A percentile compares a stretch with the other conserved stretches of the same genome.
Evolutionary conservation across 2,113 vertebrate genomes (phyloP).

Genomic region (Festucalex cinctus): DNA sequence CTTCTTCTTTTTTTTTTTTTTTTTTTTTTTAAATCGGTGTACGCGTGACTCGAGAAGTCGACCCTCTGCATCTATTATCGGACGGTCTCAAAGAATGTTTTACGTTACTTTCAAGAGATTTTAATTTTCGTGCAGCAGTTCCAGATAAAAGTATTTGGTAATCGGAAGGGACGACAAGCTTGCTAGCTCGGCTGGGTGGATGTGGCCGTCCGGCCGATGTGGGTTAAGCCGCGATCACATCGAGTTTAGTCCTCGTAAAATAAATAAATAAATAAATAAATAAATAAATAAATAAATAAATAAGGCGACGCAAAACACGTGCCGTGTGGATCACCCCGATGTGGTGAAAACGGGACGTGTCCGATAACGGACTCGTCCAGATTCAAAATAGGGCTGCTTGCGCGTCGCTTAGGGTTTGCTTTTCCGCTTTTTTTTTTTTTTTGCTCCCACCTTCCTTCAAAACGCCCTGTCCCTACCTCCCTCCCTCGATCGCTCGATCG

Average conservation of each 20-base stretch:
- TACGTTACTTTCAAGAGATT: slow-evolving; percentile 1
- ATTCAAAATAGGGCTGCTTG: slow-evolving; percentile 54
- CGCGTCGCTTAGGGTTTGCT: slow-evolving; percentile 29
- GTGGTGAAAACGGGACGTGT: slow-evolving; percentile 35
- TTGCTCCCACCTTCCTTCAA: slow-evolving; percentile 39
- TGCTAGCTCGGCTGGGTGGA: slow-evolving; percentile 47
- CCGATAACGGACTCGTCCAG: slow-evolving; percentile 56
- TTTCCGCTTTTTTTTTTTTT: neutral
- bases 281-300: neutral
- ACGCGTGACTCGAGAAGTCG: slow-evolving; percentile 50
- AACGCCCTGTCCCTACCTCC: neutral
- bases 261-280: no score
- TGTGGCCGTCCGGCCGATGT: slow-evolving; percentile 55
- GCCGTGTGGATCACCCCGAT: neutral
- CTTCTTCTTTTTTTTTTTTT: no score
- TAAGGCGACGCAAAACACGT: neutral
- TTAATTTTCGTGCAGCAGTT: neutral
- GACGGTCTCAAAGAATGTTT: slow-evolving; percentile 38
- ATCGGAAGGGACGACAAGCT: slow-evolving; percentile 37
- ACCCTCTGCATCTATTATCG: slow-evolving; percentile 54
- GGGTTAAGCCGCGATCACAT: slow-evolving; percentile 67
- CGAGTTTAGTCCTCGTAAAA: slow-evolving; percentile 48
- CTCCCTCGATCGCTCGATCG: no score
- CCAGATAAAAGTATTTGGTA: neutral
- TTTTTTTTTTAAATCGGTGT: slow-evolving; percentile 1